These are phyloP conservation scores for Percopsis transmontana DNA, from an alignment of 2,113 vertebrate genomes.

Conservation along the genomic window DNA sequence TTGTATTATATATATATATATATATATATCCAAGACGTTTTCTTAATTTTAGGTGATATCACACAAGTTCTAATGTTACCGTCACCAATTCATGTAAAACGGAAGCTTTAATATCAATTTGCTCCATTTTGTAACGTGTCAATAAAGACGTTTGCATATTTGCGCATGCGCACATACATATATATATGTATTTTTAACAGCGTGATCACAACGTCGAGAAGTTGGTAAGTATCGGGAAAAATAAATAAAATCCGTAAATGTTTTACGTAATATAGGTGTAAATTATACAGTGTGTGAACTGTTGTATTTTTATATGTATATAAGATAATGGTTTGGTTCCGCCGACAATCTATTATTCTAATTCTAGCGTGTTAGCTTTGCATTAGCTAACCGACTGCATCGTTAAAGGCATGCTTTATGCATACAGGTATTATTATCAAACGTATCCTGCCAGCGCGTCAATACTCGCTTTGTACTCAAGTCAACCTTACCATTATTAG, in stretches of 20 bases:
- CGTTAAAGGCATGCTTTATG: too few species aligned
- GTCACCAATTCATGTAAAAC: not conserved
- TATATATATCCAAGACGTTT: not conserved
- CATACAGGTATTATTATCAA: too few species aligned
- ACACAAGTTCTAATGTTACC: too few species aligned
- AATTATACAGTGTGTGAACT: not conserved
- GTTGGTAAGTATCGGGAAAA: slow-evolving; percentile 46
- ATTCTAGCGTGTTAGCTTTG: not conserved
- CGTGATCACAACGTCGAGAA: slow-evolving; percentile 47
- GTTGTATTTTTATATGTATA: not conserved
- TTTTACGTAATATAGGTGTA: rapidly evolving
- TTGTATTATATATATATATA: not conserved
- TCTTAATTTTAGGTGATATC: too few species aligned
- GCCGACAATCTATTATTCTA: too few species aligned
- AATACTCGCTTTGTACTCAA: too few species aligned
- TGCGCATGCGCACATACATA: slow-evolving; percentile 41
- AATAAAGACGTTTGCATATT: slow-evolving; percentile 37
- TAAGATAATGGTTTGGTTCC: too few species aligned
- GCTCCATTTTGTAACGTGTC: not conserved
- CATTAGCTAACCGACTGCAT: not conserved
- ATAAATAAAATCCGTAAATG: not conserved
- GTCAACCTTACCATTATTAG: too few species aligned
- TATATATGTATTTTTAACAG: slow-evolving; percentile 2
- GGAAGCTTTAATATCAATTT: not conserved
- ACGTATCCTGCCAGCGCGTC: too few species aligned